Conservation (phyloP, 2,797 vertebrate genomes). For the Sparus aurata region DNA sequence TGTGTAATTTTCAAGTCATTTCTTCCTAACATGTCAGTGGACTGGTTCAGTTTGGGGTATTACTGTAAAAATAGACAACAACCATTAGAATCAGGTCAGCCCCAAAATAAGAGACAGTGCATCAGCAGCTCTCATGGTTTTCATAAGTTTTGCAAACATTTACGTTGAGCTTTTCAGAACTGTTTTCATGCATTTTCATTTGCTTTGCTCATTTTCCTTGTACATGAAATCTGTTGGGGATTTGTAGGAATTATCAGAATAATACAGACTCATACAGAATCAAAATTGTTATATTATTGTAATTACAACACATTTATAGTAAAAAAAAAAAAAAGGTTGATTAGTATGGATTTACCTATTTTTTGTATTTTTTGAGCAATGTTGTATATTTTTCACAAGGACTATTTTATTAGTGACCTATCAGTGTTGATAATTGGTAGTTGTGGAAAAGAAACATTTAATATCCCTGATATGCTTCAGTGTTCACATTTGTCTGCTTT, state of each 20-base stretch:
- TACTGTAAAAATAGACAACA: conserved; percentile 44
- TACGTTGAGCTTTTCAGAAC: conserved; percentile 44
- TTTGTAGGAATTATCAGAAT: conserved; percentile 19
- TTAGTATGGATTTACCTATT: conserved; percentile 5
- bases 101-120: conserved; percentile 15
- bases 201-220: conserved; percentile 75
- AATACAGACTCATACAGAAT: conserved; percentile 5
- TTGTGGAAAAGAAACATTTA: too few species aligned
- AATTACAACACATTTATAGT: not conserved
- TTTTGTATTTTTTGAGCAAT: not conserved
- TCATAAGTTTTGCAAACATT: conserved; percentile 40
- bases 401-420: too few species aligned
- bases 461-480: too few species aligned
- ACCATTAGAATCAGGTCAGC: conserved; percentile 27
- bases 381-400: not conserved
- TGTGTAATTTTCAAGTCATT: conserved; percentile 66
- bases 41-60: conserved; percentile 54
- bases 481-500: too few species aligned
- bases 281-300: not conserved
- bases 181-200: conserved; percentile 62
- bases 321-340: not conserved
- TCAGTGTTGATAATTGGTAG: not conserved
- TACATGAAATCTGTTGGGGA: conserved; percentile 5
- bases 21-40: conserved; percentile 55
- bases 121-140: conserved; percentile 20